Conservation (phyloP, 2,888 invertebrate genomes). For the Sepioteuthis lessoniana region DNA sequence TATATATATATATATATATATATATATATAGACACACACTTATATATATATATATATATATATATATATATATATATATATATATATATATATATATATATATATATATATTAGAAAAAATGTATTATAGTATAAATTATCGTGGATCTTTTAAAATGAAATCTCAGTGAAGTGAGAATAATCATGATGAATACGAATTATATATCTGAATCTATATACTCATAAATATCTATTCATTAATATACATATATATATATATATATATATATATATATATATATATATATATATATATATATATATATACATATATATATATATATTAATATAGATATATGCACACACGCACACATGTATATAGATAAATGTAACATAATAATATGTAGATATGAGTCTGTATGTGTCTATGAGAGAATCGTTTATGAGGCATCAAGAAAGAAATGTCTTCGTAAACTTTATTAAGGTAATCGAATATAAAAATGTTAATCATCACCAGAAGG, state of each 20-base stretch:
- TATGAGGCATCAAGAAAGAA: background rate
- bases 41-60: conserved; percentile 40
- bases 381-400: background rate
- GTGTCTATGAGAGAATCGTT: background rate
- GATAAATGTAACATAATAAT: background rate
- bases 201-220: conserved; percentile 48
- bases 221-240: conserved; percentile 47
- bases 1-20: conserved; percentile 23
- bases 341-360: background rate
- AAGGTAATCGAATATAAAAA: background rate
- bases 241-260: background rate
- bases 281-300: background rate
- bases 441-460: background rate
- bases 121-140: background rate
- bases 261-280: background rate
- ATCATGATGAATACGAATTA: background rate
- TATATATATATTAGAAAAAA: background rate
- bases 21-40: conserved; percentile 25
- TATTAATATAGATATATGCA: background rate
- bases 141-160: background rate
- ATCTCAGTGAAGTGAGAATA: background rate
- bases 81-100: conserved; percentile 44
- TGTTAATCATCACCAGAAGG: background rate
- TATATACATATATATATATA: background rate
- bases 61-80: conserved; percentile 43